Percentiles rank a stretch among this genome's conserved stretches.
Conservation (phyloP, 2,888 invertebrate species). For the Diarsia dahlii region DNA sequence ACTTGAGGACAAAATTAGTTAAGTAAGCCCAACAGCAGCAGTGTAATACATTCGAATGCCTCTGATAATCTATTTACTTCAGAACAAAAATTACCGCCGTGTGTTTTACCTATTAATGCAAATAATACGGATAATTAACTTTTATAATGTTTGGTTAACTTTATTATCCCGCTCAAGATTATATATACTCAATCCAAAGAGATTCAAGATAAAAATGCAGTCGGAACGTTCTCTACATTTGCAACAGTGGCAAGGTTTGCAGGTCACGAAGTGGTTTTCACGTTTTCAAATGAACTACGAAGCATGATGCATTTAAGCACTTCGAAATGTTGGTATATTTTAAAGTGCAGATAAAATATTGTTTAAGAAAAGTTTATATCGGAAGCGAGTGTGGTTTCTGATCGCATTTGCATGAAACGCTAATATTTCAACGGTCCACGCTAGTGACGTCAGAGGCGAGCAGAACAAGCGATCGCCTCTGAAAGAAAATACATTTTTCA, state of each 20-base stretch:
- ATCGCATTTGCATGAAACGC: slow-evolving; percentile 67
- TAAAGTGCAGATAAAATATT: background rate
- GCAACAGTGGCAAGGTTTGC: slow-evolving; percentile 17
- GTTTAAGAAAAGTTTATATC: slow-evolving; percentile 18
- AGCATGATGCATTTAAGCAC: slow-evolving; percentile 16
- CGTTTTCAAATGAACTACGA: slow-evolving; percentile 18
- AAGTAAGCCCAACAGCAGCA: background rate
- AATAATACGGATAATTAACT: slow-evolving; percentile 19
- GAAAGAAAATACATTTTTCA: slow-evolving; percentile 82
- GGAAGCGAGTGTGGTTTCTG: slow-evolving; percentile 14
- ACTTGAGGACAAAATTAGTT: slow-evolving; percentile 1
- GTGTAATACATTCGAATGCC: slow-evolving; percentile 5
- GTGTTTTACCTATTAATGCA: background rate
- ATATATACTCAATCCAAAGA: slow-evolving; percentile 19
- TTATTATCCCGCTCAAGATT: no score
- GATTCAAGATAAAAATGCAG: slow-evolving; percentile 23
- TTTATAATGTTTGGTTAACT: slow-evolving; percentile 16
- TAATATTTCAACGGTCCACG: slow-evolving; percentile 68
- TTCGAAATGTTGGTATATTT: background rate
- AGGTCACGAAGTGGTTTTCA: slow-evolving; percentile 34
- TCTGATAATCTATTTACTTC: slow-evolving; percentile 7
- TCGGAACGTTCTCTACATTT: slow-evolving; percentile 6
- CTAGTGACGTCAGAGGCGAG: slow-evolving; percentile 76
- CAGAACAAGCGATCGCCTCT: slow-evolving; percentile 69
- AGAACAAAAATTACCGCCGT: slow-evolving; percentile 21